phyloP scores from a whole-genome alignment of 2,113 vertebrate genomes.

The Zapornia atra region DNA sequence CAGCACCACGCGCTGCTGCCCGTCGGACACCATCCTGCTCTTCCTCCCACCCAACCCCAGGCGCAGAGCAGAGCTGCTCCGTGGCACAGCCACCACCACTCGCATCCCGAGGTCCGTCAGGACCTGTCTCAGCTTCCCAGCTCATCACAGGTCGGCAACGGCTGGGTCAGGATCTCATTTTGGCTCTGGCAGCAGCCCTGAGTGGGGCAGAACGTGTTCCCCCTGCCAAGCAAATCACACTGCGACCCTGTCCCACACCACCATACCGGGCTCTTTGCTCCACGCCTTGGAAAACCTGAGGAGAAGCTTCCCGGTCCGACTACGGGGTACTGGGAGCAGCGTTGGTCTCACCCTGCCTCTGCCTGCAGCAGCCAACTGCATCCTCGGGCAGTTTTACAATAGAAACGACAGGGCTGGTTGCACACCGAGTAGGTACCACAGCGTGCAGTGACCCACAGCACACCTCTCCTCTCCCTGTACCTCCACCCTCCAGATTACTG shows the following conservation, averaged over 20 bases:
- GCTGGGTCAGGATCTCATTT: fast-evolving
- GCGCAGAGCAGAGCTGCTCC: fast-evolving
- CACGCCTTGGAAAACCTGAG: background rate
- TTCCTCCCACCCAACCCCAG: background rate
- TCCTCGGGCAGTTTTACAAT: background rate
- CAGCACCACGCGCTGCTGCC: background rate
- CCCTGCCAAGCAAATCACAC: fast-evolving
- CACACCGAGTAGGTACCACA: background rate
- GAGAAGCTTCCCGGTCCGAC: background rate
- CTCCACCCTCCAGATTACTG: background rate
- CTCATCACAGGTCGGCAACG: fast-evolving
- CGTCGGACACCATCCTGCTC: background rate
- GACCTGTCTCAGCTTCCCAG: background rate
- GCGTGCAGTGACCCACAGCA: fast-evolving
- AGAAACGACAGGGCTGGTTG: background rate
- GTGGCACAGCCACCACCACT: fast-evolving
- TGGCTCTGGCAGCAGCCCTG: background rate
- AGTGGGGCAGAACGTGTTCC: background rate
- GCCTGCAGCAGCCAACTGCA: background rate
- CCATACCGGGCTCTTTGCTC: fast-evolving
- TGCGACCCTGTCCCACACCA: fast-evolving
- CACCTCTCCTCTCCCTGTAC: background rate
- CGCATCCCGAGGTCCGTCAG: fast-evolving
- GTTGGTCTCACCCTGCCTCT: background rate
- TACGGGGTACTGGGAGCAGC: fast-evolving